These are phyloP conservation scores for Potorous gilbertii DNA, from an alignment of 2,797 vertebrate species.

Conservation along the genomic window DNA sequence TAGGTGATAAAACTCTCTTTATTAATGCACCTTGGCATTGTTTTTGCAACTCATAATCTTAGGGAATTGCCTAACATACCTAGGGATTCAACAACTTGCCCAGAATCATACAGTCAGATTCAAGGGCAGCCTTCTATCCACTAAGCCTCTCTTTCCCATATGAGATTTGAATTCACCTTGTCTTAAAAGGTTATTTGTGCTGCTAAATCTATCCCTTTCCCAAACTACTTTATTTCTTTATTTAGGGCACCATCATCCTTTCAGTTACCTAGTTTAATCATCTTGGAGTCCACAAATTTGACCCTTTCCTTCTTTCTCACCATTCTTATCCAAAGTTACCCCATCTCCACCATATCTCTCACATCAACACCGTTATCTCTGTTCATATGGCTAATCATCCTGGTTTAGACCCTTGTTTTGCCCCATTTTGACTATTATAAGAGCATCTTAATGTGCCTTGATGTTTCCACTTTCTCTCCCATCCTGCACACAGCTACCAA, in stretches of 20 bases:
- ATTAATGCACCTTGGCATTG: not conserved
- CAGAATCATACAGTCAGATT: not conserved
- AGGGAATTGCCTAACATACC: not conserved
- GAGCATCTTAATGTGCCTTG: not conserved
- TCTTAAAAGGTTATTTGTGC: not conserved
- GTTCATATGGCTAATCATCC: not conserved
- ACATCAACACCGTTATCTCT: not conserved
- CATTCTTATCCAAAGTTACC: not conserved
- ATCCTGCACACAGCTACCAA: not conserved
- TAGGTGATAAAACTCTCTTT: not conserved
- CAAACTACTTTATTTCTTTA: not conserved
- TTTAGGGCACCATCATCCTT: not conserved
- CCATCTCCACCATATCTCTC: not conserved
- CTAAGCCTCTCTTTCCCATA: not conserved
- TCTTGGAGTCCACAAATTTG: not conserved
- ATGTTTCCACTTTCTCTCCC: not conserved
- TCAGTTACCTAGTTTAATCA: not conserved
- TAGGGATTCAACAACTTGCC: not conserved
- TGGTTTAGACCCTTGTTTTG: not conserved
- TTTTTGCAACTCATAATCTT: not conserved
- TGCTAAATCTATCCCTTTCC: not conserved
- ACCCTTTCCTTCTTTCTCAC: not conserved
- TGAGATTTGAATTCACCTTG: not conserved
- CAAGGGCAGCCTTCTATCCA: not conserved
- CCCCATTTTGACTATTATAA: not conserved